phyloP scores from a whole-genome alignment of 1,140 invertebrate genomes.

The Ceratina japonica region DNA sequence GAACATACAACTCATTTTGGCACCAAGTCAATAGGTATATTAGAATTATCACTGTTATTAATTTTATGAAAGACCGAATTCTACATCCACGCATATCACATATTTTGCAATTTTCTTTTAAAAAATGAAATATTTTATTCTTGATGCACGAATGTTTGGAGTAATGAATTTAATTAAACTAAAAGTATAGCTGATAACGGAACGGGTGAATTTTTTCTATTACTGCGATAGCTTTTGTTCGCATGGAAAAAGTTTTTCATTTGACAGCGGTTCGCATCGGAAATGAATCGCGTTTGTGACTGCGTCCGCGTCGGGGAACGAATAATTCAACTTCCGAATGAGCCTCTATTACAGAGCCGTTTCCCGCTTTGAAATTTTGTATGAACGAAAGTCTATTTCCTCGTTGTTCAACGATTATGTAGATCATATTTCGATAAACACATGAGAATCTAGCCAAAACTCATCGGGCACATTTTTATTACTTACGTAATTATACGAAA shows the following conservation, averaged over 20 bases:
- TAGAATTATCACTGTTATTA: too few species aligned
- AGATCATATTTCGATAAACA: too few species aligned
- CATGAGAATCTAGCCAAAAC: too few species aligned
- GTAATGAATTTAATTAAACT: background rate
- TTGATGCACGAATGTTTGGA: too few species aligned
- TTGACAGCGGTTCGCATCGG: slow-evolving; percentile 14
- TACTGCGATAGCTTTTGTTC: slow-evolving; percentile 34
- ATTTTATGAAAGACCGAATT: too few species aligned
- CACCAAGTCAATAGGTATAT: too few species aligned
- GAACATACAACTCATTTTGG: too few species aligned
- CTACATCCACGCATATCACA: too few species aligned
- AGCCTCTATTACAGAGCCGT: background rate
- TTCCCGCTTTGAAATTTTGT: slow-evolving; percentile 23
- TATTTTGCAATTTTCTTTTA: too few species aligned
- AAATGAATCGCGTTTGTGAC: slow-evolving; percentile 35
- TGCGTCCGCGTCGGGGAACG: slow-evolving; percentile 24
- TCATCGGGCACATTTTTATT: too few species aligned
- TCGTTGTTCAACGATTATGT: background rate
- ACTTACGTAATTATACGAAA: too few species aligned
- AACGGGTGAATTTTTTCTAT: background rate
- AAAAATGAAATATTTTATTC: too few species aligned
- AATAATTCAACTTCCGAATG: slow-evolving; percentile 35
- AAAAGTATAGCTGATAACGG: background rate
- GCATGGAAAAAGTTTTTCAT: slow-evolving; percentile 10
- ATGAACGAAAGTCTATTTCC: background rate